phyloP scores from a whole-genome alignment of 2,797 vertebrate species.

The Rhabdomys pumilio region DNA sequence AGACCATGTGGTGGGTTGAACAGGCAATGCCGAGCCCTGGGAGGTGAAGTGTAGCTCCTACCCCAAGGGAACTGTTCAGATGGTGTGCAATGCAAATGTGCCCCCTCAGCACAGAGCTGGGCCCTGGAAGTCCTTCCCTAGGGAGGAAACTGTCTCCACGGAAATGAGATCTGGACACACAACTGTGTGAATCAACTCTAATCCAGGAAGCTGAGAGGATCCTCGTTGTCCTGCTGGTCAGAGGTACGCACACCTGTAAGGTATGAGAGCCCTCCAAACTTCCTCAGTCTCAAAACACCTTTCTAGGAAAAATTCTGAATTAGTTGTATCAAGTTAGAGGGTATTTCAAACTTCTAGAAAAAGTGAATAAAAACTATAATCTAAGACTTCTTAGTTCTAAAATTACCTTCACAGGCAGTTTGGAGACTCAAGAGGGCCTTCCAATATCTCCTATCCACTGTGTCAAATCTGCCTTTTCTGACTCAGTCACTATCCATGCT shows the following conservation, averaged over 20 bases:
- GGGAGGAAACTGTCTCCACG: neutral
- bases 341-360: constrained; percentile 68
- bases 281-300: constrained; percentile 23
- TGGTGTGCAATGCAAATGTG: neutral
- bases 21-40: neutral
- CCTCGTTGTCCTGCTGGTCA: neutral
- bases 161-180: neutral
- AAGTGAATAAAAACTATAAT: constrained; percentile 62
- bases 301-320: constrained; percentile 17
- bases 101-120: neutral
- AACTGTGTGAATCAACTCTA: neutral
- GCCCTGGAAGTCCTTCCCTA: neutral
- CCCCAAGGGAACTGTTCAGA: neutral
- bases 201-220: neutral
- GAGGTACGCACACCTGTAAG: neutral
- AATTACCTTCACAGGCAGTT: constrained; percentile 47
- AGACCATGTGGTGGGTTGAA: neutral
- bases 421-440: neutral
- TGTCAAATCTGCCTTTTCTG: constrained; percentile 16
- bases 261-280: neutral
- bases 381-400: constrained; percentile 53
- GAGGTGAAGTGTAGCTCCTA: neutral
- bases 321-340: constrained; percentile 16
- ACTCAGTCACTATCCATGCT: neutral
- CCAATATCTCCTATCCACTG: neutral